Percentiles rank a stretch among this genome's conserved stretches.
Evolutionary conservation across 64 coral and sea anemone genomes (phyloP).

Genomic region (Montipora capricornis): DNA sequence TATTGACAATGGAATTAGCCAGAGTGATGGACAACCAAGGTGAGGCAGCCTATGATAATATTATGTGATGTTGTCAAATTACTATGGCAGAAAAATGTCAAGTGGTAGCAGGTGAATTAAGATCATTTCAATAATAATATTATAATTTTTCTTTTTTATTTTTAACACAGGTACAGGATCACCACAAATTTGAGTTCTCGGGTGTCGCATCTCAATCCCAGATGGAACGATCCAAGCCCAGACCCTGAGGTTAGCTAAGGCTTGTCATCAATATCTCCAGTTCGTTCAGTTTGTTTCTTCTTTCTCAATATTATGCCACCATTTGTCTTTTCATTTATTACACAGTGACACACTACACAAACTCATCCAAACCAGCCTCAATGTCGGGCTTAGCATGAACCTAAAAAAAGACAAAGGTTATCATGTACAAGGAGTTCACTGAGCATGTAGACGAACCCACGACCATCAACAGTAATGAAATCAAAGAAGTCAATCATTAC

Average conservation of each 20-base stretch:
- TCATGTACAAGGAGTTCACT: too few relatives aligned
- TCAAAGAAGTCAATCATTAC: too few relatives aligned
- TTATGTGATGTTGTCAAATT: neutral
- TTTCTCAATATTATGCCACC: neutral
- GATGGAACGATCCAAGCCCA: conserved; percentile 88
- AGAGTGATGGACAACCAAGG: conserved; percentile 82
- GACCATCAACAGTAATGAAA: too few relatives aligned
- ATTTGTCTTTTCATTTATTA: neutral
- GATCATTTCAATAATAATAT: neutral
- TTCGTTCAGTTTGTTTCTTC: too few relatives aligned
- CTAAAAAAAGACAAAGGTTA: too few relatives aligned
- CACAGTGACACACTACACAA: too few relatives aligned
- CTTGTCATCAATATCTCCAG: neutral
- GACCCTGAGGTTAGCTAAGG: conserved; percentile 65
- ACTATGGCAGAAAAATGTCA: too few relatives aligned
- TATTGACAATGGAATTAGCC: conserved; percentile 96
- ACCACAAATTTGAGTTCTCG: conserved; percentile 90
- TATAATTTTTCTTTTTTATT: neutral
- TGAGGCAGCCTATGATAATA: neutral
- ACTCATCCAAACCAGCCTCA: too few relatives aligned
- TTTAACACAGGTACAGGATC: conserved; percentile 77
- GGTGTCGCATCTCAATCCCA: conserved; percentile 88
- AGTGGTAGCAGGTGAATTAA: neutral
- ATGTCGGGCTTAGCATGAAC: neutral
- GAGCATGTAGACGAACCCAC: too few relatives aligned